These are phyloP conservation scores for Volucella inanis DNA, from an alignment of 2,888 invertebrate species.

Conservation along the genomic window DNA sequence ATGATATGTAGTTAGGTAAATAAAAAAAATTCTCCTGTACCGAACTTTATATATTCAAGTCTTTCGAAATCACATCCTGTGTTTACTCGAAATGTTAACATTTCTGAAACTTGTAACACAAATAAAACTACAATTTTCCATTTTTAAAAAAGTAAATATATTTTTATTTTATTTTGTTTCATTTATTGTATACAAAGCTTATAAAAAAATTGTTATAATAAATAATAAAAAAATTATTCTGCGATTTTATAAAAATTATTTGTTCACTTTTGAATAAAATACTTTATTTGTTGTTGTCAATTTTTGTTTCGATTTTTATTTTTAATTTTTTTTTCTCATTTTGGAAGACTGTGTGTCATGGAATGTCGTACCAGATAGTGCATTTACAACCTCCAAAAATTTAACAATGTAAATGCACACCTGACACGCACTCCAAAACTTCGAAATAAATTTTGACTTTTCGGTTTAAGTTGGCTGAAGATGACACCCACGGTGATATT, in stretches of 20 bases:
- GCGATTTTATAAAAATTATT: slow-evolving; percentile 55
- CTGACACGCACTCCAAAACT: slow-evolving; percentile 97
- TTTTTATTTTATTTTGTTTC: slow-evolving; percentile 63
- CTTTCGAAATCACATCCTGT: no score
- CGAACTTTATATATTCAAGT: no score
- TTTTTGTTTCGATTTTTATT: slow-evolving; percentile 56
- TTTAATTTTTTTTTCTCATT: slow-evolving; percentile 39
- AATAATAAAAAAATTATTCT: slow-evolving; percentile 47
- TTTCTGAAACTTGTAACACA: neutral
- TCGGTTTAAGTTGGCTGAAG: slow-evolving; percentile 33
- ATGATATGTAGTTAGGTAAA: neutral
- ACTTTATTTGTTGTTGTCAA: slow-evolving; percentile 34
- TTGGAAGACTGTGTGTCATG: slow-evolving; percentile 85
- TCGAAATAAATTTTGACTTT: slow-evolving; percentile 72
- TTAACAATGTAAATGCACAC: slow-evolving; percentile 96
- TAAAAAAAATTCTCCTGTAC: neutral
- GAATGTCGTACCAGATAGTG: slow-evolving; percentile 99
- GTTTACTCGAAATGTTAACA: no score
- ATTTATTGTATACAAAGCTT: slow-evolving; percentile 36
- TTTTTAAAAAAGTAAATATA: slow-evolving; percentile 17
- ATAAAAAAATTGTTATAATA: slow-evolving; percentile 14
- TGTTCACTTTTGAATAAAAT: slow-evolving; percentile 58
- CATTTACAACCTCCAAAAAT: slow-evolving; percentile 94
- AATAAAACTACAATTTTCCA: slow-evolving; percentile 54
- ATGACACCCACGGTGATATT: slow-evolving; percentile 32